These are phyloP conservation scores for Drosophila barbarae DNA, from an alignment of 2,888 invertebrate genomes.

Conservation along the genomic window DNA sequence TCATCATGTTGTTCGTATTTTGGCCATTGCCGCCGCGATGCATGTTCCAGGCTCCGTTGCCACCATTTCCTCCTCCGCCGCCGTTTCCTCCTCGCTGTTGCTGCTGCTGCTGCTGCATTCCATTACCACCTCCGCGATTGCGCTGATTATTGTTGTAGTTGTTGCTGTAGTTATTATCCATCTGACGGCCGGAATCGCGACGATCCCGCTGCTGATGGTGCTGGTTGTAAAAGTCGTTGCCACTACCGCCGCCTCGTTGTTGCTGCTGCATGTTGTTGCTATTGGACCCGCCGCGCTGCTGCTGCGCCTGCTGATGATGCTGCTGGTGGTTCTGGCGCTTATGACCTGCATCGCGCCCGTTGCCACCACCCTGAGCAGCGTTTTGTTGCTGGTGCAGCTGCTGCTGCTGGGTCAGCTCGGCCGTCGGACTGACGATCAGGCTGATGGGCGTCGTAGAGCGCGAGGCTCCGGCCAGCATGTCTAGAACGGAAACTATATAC, in stretches of 20 bases:
- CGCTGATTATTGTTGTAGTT: slow-evolving; percentile 77
- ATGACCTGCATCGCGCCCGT: slow-evolving; percentile 78
- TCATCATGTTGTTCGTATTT: slow-evolving; percentile 73
- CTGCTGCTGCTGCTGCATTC: slow-evolving; percentile 54
- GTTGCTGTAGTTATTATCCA: slow-evolving; percentile 74
- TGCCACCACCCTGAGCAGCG: slow-evolving; percentile 78
- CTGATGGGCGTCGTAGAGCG: slow-evolving; percentile 90
- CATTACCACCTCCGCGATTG: slow-evolving; percentile 75
- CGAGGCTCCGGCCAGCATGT: slow-evolving; percentile 82
- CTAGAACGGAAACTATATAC: slow-evolving; percentile 79
- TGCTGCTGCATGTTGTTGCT: slow-evolving; percentile 57
- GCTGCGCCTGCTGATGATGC: slow-evolving; percentile 52
- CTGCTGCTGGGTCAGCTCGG: slow-evolving; percentile 85
- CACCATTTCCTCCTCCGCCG: slow-evolving; percentile 59
- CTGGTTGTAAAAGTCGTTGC: slow-evolving; percentile 69
- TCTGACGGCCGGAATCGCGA: slow-evolving; percentile 78
- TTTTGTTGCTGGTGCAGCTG: slow-evolving; percentile 69
- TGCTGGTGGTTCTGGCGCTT: slow-evolving; percentile 74
- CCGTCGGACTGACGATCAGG: slow-evolving; percentile 86
- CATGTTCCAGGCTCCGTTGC: slow-evolving; percentile 77
- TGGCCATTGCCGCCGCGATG: slow-evolving; percentile 75
- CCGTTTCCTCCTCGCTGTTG: slow-evolving; percentile 37
- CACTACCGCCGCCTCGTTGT: slow-evolving; percentile 57
- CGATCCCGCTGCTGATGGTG: slow-evolving; percentile 72
- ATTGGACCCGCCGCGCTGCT: slow-evolving; percentile 57